Conservation (phyloP, 64 coral and sea anemone species). For the Porites australiensis region DNA sequence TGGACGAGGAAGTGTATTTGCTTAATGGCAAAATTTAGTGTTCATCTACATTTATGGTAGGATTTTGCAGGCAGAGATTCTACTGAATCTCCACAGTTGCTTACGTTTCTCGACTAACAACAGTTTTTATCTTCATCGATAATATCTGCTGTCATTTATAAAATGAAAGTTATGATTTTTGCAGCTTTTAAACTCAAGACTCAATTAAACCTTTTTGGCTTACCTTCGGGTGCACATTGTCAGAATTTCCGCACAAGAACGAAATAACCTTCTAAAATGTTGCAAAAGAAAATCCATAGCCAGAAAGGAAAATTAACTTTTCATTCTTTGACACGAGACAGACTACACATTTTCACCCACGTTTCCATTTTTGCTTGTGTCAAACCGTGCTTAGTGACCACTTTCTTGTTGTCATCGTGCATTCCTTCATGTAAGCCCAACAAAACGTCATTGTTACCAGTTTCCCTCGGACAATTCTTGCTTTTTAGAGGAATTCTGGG, state of each 20-base stretch:
- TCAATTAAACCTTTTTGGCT: neutral
- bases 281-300: conserved; percentile 3
- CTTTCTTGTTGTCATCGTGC: neutral
- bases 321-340: neutral
- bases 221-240: neutral
- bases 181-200: too few species aligned
- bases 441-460: conserved; percentile 13
- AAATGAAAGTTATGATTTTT: too few species aligned
- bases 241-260: neutral
- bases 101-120: too few species aligned
- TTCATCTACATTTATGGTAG: too few species aligned
- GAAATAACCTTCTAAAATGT: neutral
- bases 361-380: neutral
- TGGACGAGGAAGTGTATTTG: too few species aligned
- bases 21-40: too few species aligned
- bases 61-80: too few species aligned
- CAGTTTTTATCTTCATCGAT: too few species aligned
- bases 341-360: neutral
- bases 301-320: neutral
- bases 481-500: neutral
- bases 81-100: too few species aligned
- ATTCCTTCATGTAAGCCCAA: neutral
- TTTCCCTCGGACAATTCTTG: conserved; percentile 10
- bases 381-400: neutral
- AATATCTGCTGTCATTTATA: too few species aligned